Evolutionary conservation across 2,113 vertebrate genomes (phyloP).

Genomic region (Corythoichthys intestinalis): DNA sequence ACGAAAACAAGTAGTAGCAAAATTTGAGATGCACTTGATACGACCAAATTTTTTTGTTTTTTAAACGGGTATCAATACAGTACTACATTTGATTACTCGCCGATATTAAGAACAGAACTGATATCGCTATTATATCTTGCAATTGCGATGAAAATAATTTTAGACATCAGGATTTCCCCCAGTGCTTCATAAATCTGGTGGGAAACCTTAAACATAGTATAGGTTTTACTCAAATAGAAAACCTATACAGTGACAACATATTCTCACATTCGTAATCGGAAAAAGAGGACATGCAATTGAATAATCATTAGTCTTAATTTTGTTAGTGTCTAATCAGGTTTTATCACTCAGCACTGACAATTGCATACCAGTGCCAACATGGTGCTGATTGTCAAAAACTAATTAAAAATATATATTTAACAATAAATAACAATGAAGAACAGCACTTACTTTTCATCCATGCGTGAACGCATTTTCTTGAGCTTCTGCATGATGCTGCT

Average conservation of each 20-base stretch:
- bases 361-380: not conserved
- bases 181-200: too few species aligned
- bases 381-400: not conserved
- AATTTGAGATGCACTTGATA: not conserved
- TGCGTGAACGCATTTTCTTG: constrained; percentile 94
- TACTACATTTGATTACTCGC: not conserved
- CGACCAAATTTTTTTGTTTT: not conserved
- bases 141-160: too few species aligned
- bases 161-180: too few species aligned
- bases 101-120: too few species aligned
- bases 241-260: constrained; percentile 39
- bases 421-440: not conserved
- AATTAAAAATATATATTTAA: not conserved
- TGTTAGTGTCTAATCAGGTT: not conserved
- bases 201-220: not conserved
- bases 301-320: not conserved
- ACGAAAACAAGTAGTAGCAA: not conserved
- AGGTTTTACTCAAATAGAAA: not conserved
- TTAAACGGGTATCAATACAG: not conserved
- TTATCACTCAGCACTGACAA: not conserved
- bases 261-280: constrained; percentile 71
- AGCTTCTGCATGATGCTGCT: constrained; percentile 99
- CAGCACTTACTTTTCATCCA: constrained; percentile 91
- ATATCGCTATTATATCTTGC: not conserved
- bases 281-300: not conserved